phyloP scores from a whole-genome alignment of 2,888 invertebrate genomes.

The Megastigmus dorsalis region DNA sequence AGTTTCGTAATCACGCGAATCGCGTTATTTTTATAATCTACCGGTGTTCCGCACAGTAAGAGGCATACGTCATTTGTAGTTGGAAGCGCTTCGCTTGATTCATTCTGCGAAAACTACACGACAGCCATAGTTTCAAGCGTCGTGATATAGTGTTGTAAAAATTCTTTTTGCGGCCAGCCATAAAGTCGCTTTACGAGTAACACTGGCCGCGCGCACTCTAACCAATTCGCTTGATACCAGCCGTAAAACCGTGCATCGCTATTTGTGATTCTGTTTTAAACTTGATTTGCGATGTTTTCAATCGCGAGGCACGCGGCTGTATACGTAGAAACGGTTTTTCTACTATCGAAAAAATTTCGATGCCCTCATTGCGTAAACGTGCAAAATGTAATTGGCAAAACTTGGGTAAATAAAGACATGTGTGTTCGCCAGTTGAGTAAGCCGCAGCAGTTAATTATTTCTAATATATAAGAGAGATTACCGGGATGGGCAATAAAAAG shows the following conservation, averaged over 20 bases:
- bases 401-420: no score
- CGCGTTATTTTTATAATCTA: no score
- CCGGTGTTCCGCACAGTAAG: no score
- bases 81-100: background rate
- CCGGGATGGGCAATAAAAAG: background rate
- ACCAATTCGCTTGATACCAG: slow-evolving; percentile 3
- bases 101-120: slow-evolving; percentile 1
- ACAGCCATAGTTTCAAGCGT: background rate
- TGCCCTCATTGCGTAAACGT: no score
- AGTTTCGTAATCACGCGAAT: no score
- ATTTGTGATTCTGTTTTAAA: background rate
- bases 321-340: no score
- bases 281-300: background rate
- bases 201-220: background rate
- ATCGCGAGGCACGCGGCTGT: background rate
- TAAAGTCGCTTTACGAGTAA: background rate
- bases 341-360: no score
- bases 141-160: background rate
- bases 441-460: background rate
- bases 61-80: background rate
- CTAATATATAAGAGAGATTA: background rate
- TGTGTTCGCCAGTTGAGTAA: no score
- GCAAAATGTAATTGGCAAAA: no score
- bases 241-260: background rate
- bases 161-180: background rate